Evolutionary conservation across 1,140 invertebrate genomes (phyloP), one percentile per base, ranked within the genome.

Genomic region (Bombyx mandarina): DNA sequence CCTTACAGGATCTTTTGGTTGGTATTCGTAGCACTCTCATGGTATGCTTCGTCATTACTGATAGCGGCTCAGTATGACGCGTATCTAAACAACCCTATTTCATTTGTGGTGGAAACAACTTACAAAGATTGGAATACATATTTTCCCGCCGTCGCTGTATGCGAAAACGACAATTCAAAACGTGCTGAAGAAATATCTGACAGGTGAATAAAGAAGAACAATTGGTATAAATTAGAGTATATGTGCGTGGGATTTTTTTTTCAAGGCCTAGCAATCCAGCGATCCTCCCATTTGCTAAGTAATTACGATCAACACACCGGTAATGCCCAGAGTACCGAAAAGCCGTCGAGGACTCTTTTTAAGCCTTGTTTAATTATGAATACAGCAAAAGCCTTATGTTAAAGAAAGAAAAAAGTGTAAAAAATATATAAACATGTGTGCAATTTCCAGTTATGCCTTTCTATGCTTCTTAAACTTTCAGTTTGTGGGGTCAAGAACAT

Each of bases 121-220:
- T 94, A 93, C 71, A 86, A 92, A 10, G 89, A 93, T 58, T 94
- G 93, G 92, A 79, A 91, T 61, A 92, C 92, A 0, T 70, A 91
- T 35, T 93, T 94, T 60, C 92, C 93, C 0, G 88, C 92, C 0
- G 76, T 94, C 47, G 88, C 89, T 22, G 88, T 93, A 10, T 93
- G 92, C 60, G 91, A 92, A 68, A 89, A 81, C 1, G 91, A 92
- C 66, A 92, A 91, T 60, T 86, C 88, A 63, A 81, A 89, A 59
- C 82, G 86, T 7, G 89, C 92, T 57, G 90, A 91, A 61, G 87
- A 90, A 71, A 78, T 91, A 55, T 90, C 91, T 3, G 91, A 92
- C 67, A 76, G 78, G 91, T 92, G 71, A 73, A 56, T 65, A 10
- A 10, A 56, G 22, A 9, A 4, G 12, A 6, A 52, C 90, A 3